Conservation (phyloP, 1,140 invertebrate genomes). For the Eubasilissa regina region DNA sequence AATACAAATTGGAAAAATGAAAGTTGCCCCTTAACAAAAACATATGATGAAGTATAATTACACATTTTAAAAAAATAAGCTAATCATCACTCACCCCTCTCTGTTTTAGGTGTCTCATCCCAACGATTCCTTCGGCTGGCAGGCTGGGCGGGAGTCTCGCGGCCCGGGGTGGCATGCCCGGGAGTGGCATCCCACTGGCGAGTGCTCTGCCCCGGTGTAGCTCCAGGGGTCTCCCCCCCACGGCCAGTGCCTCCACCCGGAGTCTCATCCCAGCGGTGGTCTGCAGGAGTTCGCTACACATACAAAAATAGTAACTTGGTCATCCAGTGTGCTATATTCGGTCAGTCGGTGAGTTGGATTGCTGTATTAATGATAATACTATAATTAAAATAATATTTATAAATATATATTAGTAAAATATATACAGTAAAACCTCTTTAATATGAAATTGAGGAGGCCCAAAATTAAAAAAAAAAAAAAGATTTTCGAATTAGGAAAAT, state of each 20-base stretch:
- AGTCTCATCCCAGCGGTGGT: conserved; percentile 97
- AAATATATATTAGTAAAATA: too few relatives aligned
- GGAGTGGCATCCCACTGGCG: conserved; percentile 97
- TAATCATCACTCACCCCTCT: conserved; percentile 77
- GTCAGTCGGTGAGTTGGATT: too few relatives aligned
- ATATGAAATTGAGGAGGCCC: too few relatives aligned
- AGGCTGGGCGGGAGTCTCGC: conserved; percentile 89
- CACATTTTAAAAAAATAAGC: background rate
- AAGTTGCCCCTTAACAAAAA: too few relatives aligned
- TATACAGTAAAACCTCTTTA: too few relatives aligned
- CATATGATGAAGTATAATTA: background rate
- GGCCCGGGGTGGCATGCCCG: conserved; percentile 87
- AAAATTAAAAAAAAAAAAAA: too few relatives aligned
- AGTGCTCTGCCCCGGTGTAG: conserved; percentile 89
- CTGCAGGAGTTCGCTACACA: conserved; percentile 84
- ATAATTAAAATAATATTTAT: too few relatives aligned
- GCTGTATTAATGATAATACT: too few relatives aligned
- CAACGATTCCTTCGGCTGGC: conserved; percentile 95
- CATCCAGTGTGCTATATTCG: too few relatives aligned
- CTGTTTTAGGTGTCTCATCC: conserved; percentile 99
- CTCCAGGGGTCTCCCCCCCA: conserved; percentile 92
- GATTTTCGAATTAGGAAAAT: too few relatives aligned
- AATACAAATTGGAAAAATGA: too few relatives aligned
- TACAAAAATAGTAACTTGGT: too few relatives aligned
- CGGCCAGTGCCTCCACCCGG: conserved; percentile 91